Percentiles rank a stretch among this genome's conserved stretches.
Conservation (phyloP, 2,888 invertebrate species). For the Philhelius pedissequus region DNA sequence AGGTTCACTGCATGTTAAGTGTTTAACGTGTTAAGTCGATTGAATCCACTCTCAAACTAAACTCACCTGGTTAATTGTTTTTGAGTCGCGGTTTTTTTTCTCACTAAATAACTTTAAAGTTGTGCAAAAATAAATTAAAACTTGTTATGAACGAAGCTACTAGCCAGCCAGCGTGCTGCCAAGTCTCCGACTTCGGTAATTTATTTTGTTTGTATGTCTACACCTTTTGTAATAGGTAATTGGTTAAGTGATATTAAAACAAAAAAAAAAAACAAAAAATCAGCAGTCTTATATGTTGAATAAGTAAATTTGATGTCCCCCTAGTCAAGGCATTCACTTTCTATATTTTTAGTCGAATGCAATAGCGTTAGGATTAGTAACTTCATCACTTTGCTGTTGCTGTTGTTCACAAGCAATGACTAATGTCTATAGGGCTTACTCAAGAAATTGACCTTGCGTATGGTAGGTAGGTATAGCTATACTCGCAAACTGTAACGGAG, state of each 20-base stretch:
- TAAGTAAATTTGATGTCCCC: conserved; percentile 15
- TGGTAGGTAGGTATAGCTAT: not conserved
- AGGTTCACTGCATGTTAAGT: conserved; percentile 23
- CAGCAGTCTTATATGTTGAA: not conserved
- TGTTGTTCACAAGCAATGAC: not conserved
- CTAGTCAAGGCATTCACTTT: conserved; percentile 37
- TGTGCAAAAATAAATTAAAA: conserved; percentile 31
- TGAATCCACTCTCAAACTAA: conserved; percentile 52
- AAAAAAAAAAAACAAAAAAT: conserved; percentile 32
- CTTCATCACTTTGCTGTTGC: conserved; percentile 3
- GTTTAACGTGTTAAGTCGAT: conserved; percentile 46
- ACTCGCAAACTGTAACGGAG: conserved; percentile 7
- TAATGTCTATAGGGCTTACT: conserved; percentile 1
- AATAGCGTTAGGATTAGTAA: not conserved
- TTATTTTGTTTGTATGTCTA: not conserved
- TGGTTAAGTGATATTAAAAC: conserved; percentile 28
- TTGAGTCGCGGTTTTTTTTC: conserved; percentile 2
- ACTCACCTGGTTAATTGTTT: conserved; percentile 47
- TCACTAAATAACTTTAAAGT: conserved; percentile 13
- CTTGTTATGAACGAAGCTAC: conserved; percentile 29
- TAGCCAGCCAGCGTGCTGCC: conserved; percentile 22
- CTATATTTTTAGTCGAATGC: not conserved
- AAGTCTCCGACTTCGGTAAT: conserved; percentile 17
- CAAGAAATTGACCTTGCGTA: conserved; percentile 7
- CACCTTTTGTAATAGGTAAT: conserved; percentile 1